Percentiles rank a stretch among this genome's conserved stretches.
These are phyloP conservation scores for Lamprotornis superbus DNA, from an alignment of 2,113 vertebrate genomes.

Conservation along the genomic window DNA sequence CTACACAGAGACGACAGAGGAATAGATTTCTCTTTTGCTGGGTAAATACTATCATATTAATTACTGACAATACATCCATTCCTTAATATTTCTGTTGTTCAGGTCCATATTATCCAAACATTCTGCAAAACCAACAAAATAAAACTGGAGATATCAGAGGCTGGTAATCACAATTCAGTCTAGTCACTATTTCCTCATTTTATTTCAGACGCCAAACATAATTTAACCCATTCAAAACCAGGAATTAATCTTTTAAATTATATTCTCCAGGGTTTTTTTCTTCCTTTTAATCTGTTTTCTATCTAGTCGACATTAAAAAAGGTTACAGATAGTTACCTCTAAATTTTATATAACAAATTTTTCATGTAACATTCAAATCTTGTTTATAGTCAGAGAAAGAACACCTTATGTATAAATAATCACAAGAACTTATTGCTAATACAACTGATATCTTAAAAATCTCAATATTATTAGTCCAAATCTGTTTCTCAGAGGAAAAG, in stretches of 20 bases:
- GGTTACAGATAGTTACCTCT: not conserved
- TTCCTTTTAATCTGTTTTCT: not conserved
- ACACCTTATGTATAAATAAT: not conserved
- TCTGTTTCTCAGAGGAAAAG: not conserved
- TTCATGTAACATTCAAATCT: not conserved
- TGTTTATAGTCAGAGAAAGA: not conserved
- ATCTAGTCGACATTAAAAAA: not conserved
- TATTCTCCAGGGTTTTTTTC: accelerated
- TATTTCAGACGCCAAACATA: not conserved
- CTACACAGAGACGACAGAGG: not conserved
- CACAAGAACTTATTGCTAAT: not conserved
- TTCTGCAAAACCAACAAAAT: not conserved
- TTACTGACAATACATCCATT: not conserved
- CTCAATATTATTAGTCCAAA: not conserved
- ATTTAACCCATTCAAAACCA: not conserved
- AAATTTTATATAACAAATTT: not conserved
- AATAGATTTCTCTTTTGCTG: not conserved
- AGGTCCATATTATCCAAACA: not conserved
- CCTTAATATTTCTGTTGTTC: not conserved
- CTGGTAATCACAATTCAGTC: not conserved
- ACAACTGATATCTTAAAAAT: not conserved
- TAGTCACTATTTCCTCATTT: not conserved
- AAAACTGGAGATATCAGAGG: not conserved
- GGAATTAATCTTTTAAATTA: not conserved
- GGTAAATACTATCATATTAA: not conserved